Evolutionary conservation across 2,797 vertebrate species (phyloP).

Genomic region (Novumbra hubbsi): DNA sequence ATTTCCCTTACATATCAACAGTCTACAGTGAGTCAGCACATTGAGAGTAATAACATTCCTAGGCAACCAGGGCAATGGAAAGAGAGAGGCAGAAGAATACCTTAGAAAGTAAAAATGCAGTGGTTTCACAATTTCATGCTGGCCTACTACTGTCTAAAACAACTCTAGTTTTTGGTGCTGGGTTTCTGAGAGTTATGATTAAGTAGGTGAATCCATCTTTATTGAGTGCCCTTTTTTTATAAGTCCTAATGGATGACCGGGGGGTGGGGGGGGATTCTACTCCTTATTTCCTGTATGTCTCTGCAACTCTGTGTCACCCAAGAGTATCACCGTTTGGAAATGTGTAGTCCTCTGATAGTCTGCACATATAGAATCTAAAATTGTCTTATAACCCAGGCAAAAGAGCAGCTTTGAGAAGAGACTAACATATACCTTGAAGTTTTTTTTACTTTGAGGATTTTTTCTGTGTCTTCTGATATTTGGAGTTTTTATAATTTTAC

Average conservation of each 20-base stretch:
- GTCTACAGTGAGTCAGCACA: neutral
- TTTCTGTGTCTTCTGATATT: neutral
- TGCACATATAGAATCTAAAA: neutral
- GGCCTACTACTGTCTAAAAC: neutral
- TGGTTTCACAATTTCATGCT: neutral
- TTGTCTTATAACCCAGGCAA: neutral
- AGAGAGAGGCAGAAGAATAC: neutral
- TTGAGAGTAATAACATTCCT: slow-evolving; percentile 2
- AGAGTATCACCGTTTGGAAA: neutral
- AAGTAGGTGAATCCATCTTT: neutral
- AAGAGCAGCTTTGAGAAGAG: neutral
- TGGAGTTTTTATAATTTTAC: too few species aligned
- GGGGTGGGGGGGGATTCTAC: neutral
- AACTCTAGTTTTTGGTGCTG: neutral
- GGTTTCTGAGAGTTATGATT: neutral
- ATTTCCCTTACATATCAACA: neutral
- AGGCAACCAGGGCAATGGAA: slow-evolving; percentile 2
- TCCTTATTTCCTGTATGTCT: neutral
- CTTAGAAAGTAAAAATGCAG: neutral
- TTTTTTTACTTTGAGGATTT: too few species aligned
- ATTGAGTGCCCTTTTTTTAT: neutral
- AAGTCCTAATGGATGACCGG: neutral
- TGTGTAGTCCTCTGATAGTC: neutral
- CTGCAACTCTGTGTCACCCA: neutral
- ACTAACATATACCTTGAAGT: neutral